Base-by-base conservation (phyloP, 2,113 vertebrate species). In the Vidua macroura region DNA sequence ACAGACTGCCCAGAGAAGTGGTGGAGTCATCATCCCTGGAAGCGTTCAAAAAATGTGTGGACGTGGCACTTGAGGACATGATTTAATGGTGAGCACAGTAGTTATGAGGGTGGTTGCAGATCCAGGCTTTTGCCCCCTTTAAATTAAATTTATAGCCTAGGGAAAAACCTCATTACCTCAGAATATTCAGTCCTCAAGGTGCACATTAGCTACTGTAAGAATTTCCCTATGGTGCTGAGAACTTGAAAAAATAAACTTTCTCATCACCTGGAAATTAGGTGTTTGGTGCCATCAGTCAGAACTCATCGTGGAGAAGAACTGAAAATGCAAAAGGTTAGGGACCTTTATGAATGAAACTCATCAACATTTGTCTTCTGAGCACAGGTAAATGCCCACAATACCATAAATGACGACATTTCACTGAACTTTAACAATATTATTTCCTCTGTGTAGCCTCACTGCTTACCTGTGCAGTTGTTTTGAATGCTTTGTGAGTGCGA, bases 391-490 rank as follows among this genome's bases (percentile, higher is more conserved):
- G 56, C 62, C 56, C 37, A 25, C 13, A 5, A 5, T 89, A 79
- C 74, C 84, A 52, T 64, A 93, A 96, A 60, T 93, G 86, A 96
- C 11, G 81, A 78, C 83, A 91, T 93, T 93, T 95, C 83, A 11
- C 73, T 68, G 93, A 95, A 96, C 66, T 91, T 92, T 25, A 85
- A 30, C 81, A 88, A 55, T 17, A 78, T 64, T 64, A 66, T 93
- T 97, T 96, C 94, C 92, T 79, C 84, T 73, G 69, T 4, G 1
- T 12, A 60, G 41, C 31, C 81, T 76, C 44, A 9, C 37, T 75
- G 62, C 77, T 93, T 96, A 95, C 93, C 94, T 97, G 83, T 10
- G 4, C 58, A 92, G 81, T 89, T 96, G 74, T 91, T 97, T 91
- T 91, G 92, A 93, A 76, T 85, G 81, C 33, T 91, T 84, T 72